Base-by-base conservation (phyloP, 2,888 invertebrate genomes). In the Gastracanthus pulcherrimus region DNA sequence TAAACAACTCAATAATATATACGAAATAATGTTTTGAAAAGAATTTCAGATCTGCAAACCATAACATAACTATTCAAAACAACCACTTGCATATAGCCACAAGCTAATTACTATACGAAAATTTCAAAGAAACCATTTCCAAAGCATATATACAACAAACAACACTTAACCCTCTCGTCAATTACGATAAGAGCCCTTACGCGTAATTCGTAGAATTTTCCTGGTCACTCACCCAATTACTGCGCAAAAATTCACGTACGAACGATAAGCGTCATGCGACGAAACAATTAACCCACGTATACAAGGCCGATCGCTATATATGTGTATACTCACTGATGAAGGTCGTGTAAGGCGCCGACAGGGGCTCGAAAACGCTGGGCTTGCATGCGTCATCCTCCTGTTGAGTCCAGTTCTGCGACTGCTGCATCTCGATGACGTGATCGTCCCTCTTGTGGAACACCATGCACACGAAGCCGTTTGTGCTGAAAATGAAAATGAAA, bases 401-500 rank as follows among this genome's bases (percentile, higher is more conserved):
- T 70, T 89, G 88, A 80, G 89, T 89, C 90, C 90, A 90, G 80
- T 87, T 86, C 67, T 91, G 90, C 77, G 95, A 94, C 87, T 94
- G 94, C 88, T 95, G 95, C 86, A 96, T 93, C 92, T 96, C 96
- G 85, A 96, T 94, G 64, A 96, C 95, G 87, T 94, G 94, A 80
- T 93, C 93, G 85, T 94, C 95, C 77, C 96, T 93, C 66, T 94
- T 94, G 90, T 95, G 94, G 91, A 96, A 94, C 84, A 94, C 93
- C 92, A 96, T 94, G 90, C 97, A 97, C 34, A 95, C 94, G 91
- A 95, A 96, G 0, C 96, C 96, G 23, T 95, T 96, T 87, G 95
- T 94, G 87, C 97, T 96, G 93, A 78, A 83, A 45, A 60, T 19
- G 3, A 9, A 11, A 23, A 23, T 7, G 19, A 23, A 13, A 45